Evolutionary conservation across 2,888 invertebrate species (phyloP), one percentile per base, ranked within the genome.

Genomic region (Yponomeuta plumbellus): DNA sequence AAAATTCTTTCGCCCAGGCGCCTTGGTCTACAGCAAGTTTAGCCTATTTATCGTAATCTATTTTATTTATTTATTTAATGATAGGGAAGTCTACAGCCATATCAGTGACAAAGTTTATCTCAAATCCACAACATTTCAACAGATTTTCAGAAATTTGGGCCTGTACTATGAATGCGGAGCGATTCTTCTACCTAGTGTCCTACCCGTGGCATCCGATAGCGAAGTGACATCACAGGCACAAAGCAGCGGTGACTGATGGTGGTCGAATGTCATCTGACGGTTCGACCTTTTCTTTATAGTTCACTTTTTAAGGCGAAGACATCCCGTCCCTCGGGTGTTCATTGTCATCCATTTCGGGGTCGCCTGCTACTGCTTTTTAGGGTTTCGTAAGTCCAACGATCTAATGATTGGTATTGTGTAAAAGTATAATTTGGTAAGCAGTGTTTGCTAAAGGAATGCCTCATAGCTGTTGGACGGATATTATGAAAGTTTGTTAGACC

Each of bases 151-250:
- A 34, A 34, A 34, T 8, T 34, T 34, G 34, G 8, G 34, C 5
- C 8, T 34, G 8, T 8, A 6, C 8, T 8, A 34, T 34, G 34
- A 34, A 10, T 34, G 34, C 34, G 44, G 5, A 52, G 44, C 17
- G 17, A 52, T 17, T 17, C 44, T 52, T 52, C 44, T 52, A 52
- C 44, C 2, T 52, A 52, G 13, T 17, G 34, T 34, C 44, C 17
- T 52, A 13, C 17, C 17, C 13, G 17, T 4, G 22, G 44, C 22
- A 22, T 75, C 68, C 71, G 59, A 75, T 77, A 85, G 87, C 81
- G 84, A 84, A 84, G 87, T 81, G 88, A 90, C 88, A 88, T 88
- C 85, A 86, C 84, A 77, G 71, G 69, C 57, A 81, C 81, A 85
- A 83, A 83, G 76, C 79, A 74, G 81, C 80, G 84, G 80, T 84